Conservation (phyloP, 37 sponge, comb jelly and placozoan genomes). For the Chondrosia reniformis region DNA sequence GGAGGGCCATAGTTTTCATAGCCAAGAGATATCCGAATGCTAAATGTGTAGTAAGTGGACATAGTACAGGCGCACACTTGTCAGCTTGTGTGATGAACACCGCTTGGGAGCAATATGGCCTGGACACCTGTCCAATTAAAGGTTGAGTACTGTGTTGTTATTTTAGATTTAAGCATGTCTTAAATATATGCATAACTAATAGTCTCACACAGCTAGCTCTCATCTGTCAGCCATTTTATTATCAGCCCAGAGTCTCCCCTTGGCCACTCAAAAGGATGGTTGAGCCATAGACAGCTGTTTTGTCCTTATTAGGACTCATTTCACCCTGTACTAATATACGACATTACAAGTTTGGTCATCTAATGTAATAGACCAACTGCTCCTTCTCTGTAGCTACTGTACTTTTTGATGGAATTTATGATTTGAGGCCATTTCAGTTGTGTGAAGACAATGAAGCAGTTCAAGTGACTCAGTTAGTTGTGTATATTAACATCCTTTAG, state of each 20-base stretch:
- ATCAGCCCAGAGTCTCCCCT: no score
- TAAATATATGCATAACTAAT: slow-evolving; percentile 31
- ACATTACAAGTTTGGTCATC: background rate
- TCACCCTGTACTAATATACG: background rate
- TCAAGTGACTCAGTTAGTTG: background rate
- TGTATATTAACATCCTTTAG: background rate
- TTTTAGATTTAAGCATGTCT: no score
- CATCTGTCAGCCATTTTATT: slow-evolving; percentile 3
- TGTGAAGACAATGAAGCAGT: slow-evolving; percentile 5
- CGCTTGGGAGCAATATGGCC: background rate
- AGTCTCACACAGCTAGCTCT: slow-evolving; percentile 52
- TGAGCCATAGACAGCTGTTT: no score
- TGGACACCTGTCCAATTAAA: slow-evolving; percentile 1
- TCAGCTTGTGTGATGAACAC: background rate
- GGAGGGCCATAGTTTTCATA: slow-evolving; percentile 21
- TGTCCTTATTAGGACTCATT: background rate
- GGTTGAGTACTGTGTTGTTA: no score
- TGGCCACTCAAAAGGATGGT: no score
- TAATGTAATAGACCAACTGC: background rate
- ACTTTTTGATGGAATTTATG: slow-evolving; percentile 8
- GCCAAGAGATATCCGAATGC: slow-evolving; percentile 10
- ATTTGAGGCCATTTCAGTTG: slow-evolving; percentile 13
- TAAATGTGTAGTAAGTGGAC: slow-evolving; percentile 4
- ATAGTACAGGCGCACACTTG: slow-evolving; percentile 12
- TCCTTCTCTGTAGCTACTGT: slow-evolving; percentile 15